Conservation (phyloP, 2,113 vertebrate species). For the Callaeas wilsoni region DNA sequence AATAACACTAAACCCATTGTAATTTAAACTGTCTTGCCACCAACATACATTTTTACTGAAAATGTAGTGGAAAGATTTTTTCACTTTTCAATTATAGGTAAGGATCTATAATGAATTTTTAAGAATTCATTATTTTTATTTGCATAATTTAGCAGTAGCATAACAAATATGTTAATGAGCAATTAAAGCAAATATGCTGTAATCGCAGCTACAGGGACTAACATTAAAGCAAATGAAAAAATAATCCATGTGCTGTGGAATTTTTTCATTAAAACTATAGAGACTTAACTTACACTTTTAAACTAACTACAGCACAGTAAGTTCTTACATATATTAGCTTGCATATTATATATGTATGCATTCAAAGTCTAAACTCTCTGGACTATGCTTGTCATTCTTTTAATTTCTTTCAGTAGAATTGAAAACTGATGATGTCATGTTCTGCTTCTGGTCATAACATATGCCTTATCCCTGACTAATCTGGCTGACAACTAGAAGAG, state of each 20-base stretch:
- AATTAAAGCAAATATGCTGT: not conserved
- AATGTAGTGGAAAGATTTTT: not conserved
- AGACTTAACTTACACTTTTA: not conserved
- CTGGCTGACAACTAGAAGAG: not conserved
- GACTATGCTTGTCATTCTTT: not conserved
- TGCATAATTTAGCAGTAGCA: not conserved
- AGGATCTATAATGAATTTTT: not conserved
- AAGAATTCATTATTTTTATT: not conserved
- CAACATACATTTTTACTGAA: not conserved
- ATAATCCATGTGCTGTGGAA: not conserved
- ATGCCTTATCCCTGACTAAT: not conserved
- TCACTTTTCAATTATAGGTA: not conserved
- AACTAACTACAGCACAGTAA: not conserved
- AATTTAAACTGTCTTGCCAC: not conserved
- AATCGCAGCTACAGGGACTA: not conserved
- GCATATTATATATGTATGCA: not conserved
- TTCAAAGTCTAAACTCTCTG: not conserved
- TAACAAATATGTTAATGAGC: not conserved
- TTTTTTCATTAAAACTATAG: not conserved
- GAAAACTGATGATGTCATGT: not conserved
- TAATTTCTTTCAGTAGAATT: not conserved
- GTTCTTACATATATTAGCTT: not conserved
- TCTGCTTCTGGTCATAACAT: not conserved
- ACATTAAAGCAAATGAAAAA: not conserved
- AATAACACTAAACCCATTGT: not conserved